Evolutionary conservation across 2,797 vertebrate genomes (phyloP), one percentile per base, ranked within the genome.

Genomic region (Rhinichthys osculus): DNA sequence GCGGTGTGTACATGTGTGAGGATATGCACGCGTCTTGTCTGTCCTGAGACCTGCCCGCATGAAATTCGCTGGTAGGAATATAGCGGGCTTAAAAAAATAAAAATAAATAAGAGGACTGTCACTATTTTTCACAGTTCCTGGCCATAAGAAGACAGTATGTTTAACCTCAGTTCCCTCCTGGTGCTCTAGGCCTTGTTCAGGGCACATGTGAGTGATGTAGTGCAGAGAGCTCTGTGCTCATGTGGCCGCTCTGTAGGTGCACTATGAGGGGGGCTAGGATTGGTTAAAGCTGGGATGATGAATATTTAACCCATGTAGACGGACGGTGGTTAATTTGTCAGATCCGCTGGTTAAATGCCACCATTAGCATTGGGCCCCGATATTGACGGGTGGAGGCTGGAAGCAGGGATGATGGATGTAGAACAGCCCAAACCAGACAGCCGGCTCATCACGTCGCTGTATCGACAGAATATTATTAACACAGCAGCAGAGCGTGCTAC

Each of bases 391-490:
- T 92, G 94, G 95, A 96, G 93, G 90, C 78, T 93, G 88, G 69
- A 93, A 94, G 94, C 93, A 90, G 92, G 89, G 70, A 94, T 97
- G 96, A 97, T 96, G 95, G 96, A 97, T 97, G 96, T 95, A 93
- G 94, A 93, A 95, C 90, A 74, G 62, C 94, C 94, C 94, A 95
- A 95, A 95, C 94, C 93, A 93, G 92, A 91, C 88, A 86, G 94
- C 88, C 92, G 93, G 95, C 94, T 95, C 95, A 94, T 95, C 95
- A 96, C 95, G 92, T 95, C 94, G 95, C 95, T 94, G 90, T 97
- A 97, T 97, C 91, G 96, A 97, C 95, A 95, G 95, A 96, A 96
- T 96, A 95, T 95, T 96, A 97, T 96, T 96, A 96, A 95, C 95
- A 95, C 80, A 71, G 82, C 47, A 35, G 33, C 74, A 73, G 78